A percentile compares a stretch with the other conserved stretches of the same genome.
These are phyloP conservation scores for Cebus imitator DNA, from an alignment of 2,113 vertebrate genomes.

Conservation along the genomic window DNA sequence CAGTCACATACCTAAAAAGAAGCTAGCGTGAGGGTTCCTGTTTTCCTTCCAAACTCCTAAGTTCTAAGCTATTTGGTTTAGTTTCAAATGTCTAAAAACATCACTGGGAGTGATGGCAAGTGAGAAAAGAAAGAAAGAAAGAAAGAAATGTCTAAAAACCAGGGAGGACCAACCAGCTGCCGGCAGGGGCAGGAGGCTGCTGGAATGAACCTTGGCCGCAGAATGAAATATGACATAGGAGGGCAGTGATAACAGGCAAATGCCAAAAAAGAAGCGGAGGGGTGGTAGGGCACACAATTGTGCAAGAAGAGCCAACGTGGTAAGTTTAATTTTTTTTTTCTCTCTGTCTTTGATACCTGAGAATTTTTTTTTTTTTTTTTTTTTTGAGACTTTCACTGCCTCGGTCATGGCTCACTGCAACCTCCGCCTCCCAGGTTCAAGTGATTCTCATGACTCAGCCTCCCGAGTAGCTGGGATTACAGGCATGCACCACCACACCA, in stretches of 20 bases:
- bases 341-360: no score
- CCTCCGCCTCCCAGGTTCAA: no score
- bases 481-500: no score
- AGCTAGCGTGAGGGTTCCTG: not conserved
- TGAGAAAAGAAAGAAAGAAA: no score
- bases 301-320: not conserved
- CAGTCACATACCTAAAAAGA: constrained; percentile 89
- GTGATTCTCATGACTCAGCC: no score
- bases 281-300: not conserved
- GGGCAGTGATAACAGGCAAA: not conserved
- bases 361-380: no score
- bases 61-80: not conserved
- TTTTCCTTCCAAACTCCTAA: not conserved
- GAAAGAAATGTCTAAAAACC: no score
- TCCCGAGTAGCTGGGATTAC: no score
- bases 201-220: not conserved
- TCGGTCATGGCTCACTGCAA: no score
- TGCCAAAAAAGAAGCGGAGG: not conserved
- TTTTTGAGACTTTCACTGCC: no score
- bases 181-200: not conserved
- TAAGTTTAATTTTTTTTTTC: not conserved
- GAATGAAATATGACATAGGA: not conserved
- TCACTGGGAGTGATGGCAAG: no score
- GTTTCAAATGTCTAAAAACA: not conserved
- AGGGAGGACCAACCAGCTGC: no score